Conservation (phyloP, 2,113 vertebrate genomes). For the Corynorhinus townsendii region DNA sequence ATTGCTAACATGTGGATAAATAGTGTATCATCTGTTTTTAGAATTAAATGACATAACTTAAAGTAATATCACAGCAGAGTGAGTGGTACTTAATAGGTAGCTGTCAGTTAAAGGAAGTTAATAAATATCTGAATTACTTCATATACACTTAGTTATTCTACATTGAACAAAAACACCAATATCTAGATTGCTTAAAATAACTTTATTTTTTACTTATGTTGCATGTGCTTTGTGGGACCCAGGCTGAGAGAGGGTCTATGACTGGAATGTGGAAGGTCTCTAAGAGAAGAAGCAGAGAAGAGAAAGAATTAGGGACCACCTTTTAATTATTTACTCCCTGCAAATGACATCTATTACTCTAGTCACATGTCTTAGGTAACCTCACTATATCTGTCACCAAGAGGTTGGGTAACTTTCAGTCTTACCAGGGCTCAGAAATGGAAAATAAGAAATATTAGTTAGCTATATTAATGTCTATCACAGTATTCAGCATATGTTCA, state of each 20-base stretch:
- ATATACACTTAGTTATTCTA: not conserved
- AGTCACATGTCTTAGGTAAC: not conserved
- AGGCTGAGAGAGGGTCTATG: not conserved
- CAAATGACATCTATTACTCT: not conserved
- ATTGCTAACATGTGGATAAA: not conserved
- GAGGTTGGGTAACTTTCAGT: not conserved
- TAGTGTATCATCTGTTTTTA: not conserved
- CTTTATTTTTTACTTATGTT: not conserved
- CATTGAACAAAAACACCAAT: not conserved
- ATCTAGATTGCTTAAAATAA: not conserved
- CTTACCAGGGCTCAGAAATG: not conserved
- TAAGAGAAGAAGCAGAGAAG: not conserved
- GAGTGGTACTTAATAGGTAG: not conserved
- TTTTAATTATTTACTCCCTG: not conserved
- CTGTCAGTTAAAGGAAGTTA: not conserved
- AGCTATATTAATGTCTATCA: not conserved
- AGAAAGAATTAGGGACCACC: not conserved
- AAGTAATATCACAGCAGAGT: not conserved
- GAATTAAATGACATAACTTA: not conserved
- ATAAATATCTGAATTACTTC: not conserved
- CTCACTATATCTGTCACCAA: not conserved
- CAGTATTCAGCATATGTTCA: not conserved
- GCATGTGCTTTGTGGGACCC: not conserved
- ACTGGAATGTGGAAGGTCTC: not conserved
- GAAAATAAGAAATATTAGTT: not conserved